Percentiles rank a stretch among this genome's conserved stretches.
Conservation (phyloP, 2,888 invertebrate genomes). For the Cryptosula pallasiana region DNA sequence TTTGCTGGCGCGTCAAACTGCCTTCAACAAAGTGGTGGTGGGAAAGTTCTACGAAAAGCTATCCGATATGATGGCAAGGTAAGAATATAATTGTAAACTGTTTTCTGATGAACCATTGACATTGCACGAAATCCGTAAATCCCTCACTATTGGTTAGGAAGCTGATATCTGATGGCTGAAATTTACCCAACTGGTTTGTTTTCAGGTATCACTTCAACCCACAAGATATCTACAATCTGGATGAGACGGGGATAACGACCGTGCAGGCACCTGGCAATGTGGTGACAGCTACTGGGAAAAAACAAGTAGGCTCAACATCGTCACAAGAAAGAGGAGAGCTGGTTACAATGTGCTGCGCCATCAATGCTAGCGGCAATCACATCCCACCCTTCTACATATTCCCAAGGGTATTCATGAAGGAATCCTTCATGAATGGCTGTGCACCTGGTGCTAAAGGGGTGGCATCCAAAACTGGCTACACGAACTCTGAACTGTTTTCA, state of each 20-base stretch:
- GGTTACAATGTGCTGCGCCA: slow-evolving; percentile 27
- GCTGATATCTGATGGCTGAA: no score
- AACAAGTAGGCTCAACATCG: slow-evolving; percentile 30
- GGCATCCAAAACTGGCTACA: slow-evolving; percentile 25
- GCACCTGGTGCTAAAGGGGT: slow-evolving; percentile 25
- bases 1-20: slow-evolving; percentile 29
- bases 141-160: no score
- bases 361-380: slow-evolving; percentile 28
- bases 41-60: slow-evolving; percentile 31
- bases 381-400: slow-evolving; percentile 30
- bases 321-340: slow-evolving; percentile 29
- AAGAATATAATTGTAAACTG: neutral
- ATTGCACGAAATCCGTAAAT: no score
- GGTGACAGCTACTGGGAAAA: slow-evolving; percentile 28
- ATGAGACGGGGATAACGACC: slow-evolving; percentile 31
- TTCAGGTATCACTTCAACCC: slow-evolving; percentile 28
- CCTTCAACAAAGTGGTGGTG: slow-evolving; percentile 30
- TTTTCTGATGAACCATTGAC: no score
- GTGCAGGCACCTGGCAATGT: slow-evolving; percentile 29
- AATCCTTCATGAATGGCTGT: slow-evolving; percentile 26
- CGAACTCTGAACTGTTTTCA: neutral
- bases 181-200: no score
- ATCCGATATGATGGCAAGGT: slow-evolving; percentile 22
- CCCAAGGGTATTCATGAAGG: slow-evolving; percentile 26
- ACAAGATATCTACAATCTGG: slow-evolving; percentile 29